These are phyloP conservation scores for Drosophila miranda DNA, from an alignment of 1,140 invertebrate genomes.

Conservation along the genomic window DNA sequence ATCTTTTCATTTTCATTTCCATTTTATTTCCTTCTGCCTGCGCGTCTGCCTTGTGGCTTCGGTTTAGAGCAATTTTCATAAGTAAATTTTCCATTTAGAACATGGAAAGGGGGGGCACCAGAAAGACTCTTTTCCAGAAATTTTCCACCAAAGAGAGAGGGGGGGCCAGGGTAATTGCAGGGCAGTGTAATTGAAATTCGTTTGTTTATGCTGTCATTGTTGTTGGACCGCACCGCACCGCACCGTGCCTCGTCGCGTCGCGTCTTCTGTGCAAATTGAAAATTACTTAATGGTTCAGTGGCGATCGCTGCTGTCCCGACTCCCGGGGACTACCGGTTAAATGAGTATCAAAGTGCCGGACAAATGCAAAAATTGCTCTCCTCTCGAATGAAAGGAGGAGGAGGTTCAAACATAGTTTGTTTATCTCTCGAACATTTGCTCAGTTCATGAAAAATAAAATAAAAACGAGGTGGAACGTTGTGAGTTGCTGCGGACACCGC, in stretches of 20 bases:
- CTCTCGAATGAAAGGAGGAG: neutral
- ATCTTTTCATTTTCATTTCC: neutral
- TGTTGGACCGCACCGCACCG: conserved; percentile 36
- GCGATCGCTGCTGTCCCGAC: conserved; percentile 51
- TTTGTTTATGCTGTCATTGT: conserved; percentile 80
- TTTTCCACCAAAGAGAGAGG: too few species aligned
- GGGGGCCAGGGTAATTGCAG: conserved; percentile 72
- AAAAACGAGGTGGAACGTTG: too few species aligned
- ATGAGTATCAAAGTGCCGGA: conserved; percentile 63
- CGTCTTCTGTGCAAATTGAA: conserved; percentile 66
- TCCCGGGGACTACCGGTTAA: conserved; percentile 63
- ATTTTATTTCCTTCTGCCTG: too few species aligned
- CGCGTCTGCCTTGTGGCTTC: neutral
- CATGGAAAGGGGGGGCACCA: conserved; percentile 29
- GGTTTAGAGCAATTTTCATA: conserved; percentile 44
- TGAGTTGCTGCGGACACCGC: too few species aligned
- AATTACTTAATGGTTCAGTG: conserved; percentile 80
- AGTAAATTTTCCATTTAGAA: conserved; percentile 56
- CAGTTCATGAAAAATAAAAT: conserved; percentile 2
- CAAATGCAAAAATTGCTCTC: conserved; percentile 68
- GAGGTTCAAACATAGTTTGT: neutral
- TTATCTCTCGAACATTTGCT: neutral
- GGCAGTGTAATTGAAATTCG: conserved; percentile 73
- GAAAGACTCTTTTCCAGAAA: conserved; percentile 56
- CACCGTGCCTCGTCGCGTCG: too few species aligned